These are phyloP conservation scores for Deroptyus accipitrinus DNA, from an alignment of 2,113 vertebrate species.

Conservation along the genomic window DNA sequence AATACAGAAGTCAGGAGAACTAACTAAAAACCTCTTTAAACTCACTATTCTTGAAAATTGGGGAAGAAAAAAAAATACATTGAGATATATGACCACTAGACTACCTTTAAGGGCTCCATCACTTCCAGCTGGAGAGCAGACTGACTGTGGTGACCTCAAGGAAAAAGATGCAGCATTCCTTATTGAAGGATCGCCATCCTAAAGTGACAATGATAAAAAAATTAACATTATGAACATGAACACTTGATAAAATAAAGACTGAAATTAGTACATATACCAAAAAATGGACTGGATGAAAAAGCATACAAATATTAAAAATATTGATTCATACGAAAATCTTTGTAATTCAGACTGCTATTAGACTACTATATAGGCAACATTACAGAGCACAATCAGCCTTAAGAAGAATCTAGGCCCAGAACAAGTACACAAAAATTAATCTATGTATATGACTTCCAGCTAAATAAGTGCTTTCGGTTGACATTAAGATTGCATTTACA, in stretches of 20 bases:
- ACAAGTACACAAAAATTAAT: not conserved
- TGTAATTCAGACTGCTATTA: not conserved
- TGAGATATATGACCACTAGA: not conserved
- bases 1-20: not conserved
- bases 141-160: slow-evolving; percentile 90
- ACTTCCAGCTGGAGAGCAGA: slow-evolving; percentile 91
- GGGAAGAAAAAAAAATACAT: not conserved
- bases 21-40: not conserved
- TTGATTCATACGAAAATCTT: not conserved
- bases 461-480: not conserved
- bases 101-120: slow-evolving; percentile 94
- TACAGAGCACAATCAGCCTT: not conserved
- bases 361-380: not conserved
- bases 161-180: slow-evolving; percentile 88
- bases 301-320: not conserved
- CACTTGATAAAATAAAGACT: not conserved
- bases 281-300: not conserved
- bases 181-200: slow-evolving; percentile 91
- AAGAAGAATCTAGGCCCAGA: not conserved
- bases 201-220: slow-evolving; percentile 33
- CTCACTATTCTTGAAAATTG: not conserved
- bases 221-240: not conserved
- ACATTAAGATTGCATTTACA: not conserved
- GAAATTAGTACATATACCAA: not conserved
- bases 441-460: not conserved